Evolutionary conservation across 2,888 invertebrate species (phyloP), one percentile per base, ranked within the genome.

Genomic region (Iphiclides podalirius): DNA sequence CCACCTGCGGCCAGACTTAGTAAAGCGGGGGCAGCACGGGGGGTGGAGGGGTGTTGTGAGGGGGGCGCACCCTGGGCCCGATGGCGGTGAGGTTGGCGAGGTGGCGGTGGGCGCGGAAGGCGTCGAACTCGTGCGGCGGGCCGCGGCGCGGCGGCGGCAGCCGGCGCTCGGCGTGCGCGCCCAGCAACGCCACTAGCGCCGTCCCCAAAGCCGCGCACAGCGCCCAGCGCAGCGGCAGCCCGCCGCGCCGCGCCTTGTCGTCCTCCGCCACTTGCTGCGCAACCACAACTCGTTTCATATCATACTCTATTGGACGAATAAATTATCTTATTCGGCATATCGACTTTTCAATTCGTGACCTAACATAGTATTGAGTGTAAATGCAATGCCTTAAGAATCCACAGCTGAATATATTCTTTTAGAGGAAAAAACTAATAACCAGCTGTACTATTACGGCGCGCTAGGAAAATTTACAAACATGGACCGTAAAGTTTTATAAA

Each of bases 41-140:
- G 20, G 6, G 4, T 3, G 20, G 20, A 20, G 20, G 20, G 20
- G 20, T 6, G 20, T 4, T 4, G 20, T n/a, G 20, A 3, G 20
- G 6, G 9, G n/a, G 28, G 8, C 46, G 59, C 26, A 87, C 90
- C 69, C 92, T 70, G 0, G 93, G 91, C 0, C 93, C 93, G 47
- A 92, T 86, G 35, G 85, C 74, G 9, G 92, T 92, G 57, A 93
- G 79, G 64, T 91, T 90, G 58, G 90, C 87, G 52, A 95, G 86
- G 69, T 92, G 91, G 31, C 89, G 87, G 71, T 92, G 89, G 1
- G 95, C 94, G 15, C 91, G 75, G 69, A 92, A 91, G 0, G 92
- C 94, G 15, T 59, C 68, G 70, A 85, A 85, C 16, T 48, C 53
- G 33, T 67, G 54, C 4, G 45, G 70, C 58, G 52, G 66, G 61